Base-by-base conservation (phyloP, 2,888 invertebrate species). In the Oxyscelio sp. region DNA sequence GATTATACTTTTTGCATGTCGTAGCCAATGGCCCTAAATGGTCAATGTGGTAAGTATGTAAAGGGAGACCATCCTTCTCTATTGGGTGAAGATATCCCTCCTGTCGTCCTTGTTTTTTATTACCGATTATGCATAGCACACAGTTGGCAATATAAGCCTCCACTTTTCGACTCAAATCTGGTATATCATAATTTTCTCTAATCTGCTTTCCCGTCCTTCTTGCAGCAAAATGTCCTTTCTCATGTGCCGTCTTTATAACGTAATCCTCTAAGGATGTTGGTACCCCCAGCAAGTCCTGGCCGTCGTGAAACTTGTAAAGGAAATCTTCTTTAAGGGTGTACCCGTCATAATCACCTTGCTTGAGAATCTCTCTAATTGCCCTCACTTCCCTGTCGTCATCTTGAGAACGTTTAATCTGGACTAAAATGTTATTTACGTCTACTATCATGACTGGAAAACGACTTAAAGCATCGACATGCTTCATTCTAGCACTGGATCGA, bases 181-280 rank as follows among this genome's bases (percentile, higher is more conserved):
- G 61, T 13, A 85, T 81, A 40, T 19, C 77, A 34, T 81, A 85
- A 9, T 80, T 61, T 4, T 61, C 22, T 21, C n/a, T n/a, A n/a
- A n/a, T n/a, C n/a, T n/a, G n/a, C n/a, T n/a, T n/a, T n/a, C n/a
- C n/a, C n/a, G n/a, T n/a, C n/a, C n/a, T n/a, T n/a, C n/a, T n/a
- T n/a, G n/a, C n/a, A n/a, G n/a, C n/a, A n/a, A 56, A 61, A 52
- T 81, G 85, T 11, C 85, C 85, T 9, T 81, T 65, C 3, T 83
- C 71, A 22, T 85, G 81, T 31, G 63, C 74, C 11, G 22, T 31
- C 11, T 50, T 59, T 5, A 59, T 45, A n/a, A 71, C 31, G 4
- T n/a, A 27, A 13, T 71, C 38, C n/a, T 59, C 48, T n/a, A 71
- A 4, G 2, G 22, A 0, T 11, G 3, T 43, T 31, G 58, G 48